phyloP scores from a whole-genome alignment of 1,140 invertebrate species.

The Nephotettix cincticeps region DNA sequence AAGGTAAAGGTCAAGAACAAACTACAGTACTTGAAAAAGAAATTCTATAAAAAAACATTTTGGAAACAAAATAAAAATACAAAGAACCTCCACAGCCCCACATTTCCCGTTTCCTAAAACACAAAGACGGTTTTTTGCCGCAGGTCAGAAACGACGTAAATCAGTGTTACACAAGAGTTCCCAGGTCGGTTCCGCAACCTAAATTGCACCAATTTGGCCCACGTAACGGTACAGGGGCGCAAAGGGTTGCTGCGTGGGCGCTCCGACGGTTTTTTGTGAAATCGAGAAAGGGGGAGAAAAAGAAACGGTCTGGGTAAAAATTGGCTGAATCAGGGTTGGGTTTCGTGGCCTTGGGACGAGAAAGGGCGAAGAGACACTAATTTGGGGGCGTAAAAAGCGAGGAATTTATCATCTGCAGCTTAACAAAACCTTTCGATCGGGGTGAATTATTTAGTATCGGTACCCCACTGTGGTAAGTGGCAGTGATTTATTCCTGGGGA shows the following conservation, averaged over 20 bases:
- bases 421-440: too few relatives aligned
- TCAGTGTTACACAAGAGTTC: conserved; percentile 9
- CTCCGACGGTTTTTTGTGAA: conserved; percentile 15
- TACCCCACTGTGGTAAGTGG: too few relatives aligned
- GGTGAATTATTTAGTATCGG: too few relatives aligned
- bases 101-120: too few relatives aligned
- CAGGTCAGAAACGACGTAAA: neutral
- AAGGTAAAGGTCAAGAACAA: too few relatives aligned
- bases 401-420: neutral
- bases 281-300: neutral
- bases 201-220: conserved; percentile 18
- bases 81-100: too few relatives aligned
- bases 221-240: neutral
- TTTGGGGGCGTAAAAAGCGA: conserved; percentile 1
- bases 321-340: conserved; percentile 7
- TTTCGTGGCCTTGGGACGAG: conserved; percentile 4
- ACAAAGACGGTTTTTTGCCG: too few relatives aligned
- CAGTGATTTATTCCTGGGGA: too few relatives aligned
- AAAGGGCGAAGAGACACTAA: conserved; percentile 12
- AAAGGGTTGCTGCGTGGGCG: conserved; percentile 22
- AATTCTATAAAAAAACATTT: too few relatives aligned
- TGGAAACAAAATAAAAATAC: too few relatives aligned
- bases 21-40: too few relatives aligned
- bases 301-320: neutral
- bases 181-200: conserved; percentile 9